Percentiles rank a stretch among this genome's conserved stretches.
Conservation (phyloP, 2,113 vertebrate species). For the Atractosteus spatula region DNA sequence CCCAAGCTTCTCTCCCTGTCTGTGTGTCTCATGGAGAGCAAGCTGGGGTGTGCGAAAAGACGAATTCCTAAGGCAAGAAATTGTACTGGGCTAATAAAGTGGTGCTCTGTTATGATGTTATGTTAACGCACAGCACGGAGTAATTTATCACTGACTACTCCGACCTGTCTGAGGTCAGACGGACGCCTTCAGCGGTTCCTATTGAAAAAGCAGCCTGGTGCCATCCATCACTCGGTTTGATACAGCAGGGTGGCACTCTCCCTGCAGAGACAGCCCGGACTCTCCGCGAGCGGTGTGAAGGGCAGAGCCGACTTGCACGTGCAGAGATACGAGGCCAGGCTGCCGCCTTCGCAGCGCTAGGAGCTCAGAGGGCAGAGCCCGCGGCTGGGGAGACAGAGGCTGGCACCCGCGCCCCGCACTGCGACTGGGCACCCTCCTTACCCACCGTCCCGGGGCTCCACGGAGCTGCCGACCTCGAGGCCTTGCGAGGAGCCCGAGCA, state of each 20-base stretch:
- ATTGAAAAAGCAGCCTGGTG: conserved; percentile 51
- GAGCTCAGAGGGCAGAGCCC: conserved; percentile 35
- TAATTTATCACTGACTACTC: conserved; percentile 70
- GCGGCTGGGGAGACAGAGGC: conserved; percentile 14
- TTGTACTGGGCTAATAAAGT: too few relatives aligned
- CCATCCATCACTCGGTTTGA: conserved; percentile 63
- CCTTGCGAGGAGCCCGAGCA: too few relatives aligned
- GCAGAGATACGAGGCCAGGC: too few relatives aligned
- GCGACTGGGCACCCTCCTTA: too few relatives aligned
- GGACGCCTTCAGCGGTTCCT: conserved; percentile 63
- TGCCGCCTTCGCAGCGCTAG: not conserved
- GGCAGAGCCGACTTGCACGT: not conserved
- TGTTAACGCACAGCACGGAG: conserved; percentile 9
- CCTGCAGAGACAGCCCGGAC: conserved; percentile 31
- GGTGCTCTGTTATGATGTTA: too few relatives aligned
- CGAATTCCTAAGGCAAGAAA: too few relatives aligned
- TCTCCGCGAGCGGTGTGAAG: conserved; percentile 18
- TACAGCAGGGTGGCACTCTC: not conserved
- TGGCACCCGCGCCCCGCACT: not conserved
- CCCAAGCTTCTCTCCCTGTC: too few relatives aligned
- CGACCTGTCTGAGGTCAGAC: conserved; percentile 46
- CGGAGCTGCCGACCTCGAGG: too few relatives aligned
- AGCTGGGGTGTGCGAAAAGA: too few relatives aligned
- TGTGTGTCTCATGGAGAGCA: too few relatives aligned
- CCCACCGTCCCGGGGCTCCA: too few relatives aligned